A percentile compares a stretch with the other conserved stretches of the same genome.
Evolutionary conservation across 92 coral and sea anemone species (phyloP).

Genomic region (Epizoanthus scotinus): DNA sequence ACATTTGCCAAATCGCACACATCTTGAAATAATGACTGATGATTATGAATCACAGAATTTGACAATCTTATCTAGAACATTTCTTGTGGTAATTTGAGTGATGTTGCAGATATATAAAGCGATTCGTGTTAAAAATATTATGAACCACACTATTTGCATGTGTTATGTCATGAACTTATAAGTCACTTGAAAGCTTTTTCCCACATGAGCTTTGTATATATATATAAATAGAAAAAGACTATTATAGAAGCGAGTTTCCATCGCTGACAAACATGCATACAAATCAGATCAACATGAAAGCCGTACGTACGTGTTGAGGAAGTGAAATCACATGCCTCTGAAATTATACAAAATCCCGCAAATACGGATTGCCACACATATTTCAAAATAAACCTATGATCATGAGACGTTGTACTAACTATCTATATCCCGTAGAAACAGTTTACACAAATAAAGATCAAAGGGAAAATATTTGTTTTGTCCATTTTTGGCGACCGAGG

Average conservation of each 20-base stretch:
- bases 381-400: neutral
- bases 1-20: neutral
- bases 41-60: neutral
- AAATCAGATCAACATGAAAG: neutral
- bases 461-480: constrained; percentile 9
- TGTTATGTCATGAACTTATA: neutral
- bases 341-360: neutral
- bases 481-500: no score
- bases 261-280: constrained; percentile 25
- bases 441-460: constrained; percentile 21
- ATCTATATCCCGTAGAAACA: neutral
- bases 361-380: neutral
- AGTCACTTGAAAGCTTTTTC: neutral
- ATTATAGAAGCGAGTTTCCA: constrained; percentile 6
- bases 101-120: no score
- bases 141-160: neutral
- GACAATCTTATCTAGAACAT: no score
- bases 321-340: neutral
- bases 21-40: neutral
- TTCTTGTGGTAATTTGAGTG: no score
- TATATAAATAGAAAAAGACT: neutral
- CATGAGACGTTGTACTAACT: neutral
- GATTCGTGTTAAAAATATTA: neutral
- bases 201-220: constrained; percentile 16
- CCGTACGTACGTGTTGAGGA: neutral